A percentile compares a stretch with the other conserved stretches of the same genome.
Conservation (phyloP, 2,113 vertebrate species). For the Phocoena phocoena region DNA sequence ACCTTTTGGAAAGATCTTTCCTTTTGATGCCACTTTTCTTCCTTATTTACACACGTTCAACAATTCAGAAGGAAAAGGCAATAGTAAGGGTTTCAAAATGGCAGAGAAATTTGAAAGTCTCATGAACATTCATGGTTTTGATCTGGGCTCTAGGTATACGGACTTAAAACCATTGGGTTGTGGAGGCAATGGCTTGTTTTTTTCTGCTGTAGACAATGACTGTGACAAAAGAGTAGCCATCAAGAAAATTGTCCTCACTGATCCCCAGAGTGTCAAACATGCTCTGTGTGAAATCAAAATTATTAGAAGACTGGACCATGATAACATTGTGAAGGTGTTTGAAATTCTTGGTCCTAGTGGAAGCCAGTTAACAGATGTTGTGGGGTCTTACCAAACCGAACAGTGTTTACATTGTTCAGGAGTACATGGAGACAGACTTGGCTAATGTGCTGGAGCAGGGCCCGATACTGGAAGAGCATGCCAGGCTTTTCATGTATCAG, state of each 20-base stretch:
- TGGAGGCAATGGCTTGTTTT: slow-evolving; percentile 97
- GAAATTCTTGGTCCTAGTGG: slow-evolving; percentile 97
- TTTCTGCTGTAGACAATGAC: slow-evolving; percentile 98
- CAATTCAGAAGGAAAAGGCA: slow-evolving; percentile 83
- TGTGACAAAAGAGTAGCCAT: slow-evolving; percentile 98
- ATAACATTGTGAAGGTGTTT: slow-evolving; percentile 99
- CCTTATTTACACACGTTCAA: slow-evolving; percentile 84
- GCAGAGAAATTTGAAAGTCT: slow-evolving; percentile 99
- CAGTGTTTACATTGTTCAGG: slow-evolving; percentile 99
- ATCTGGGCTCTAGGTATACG: slow-evolving; percentile 98
- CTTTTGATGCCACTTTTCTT: slow-evolving; percentile 85
- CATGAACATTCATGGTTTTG: slow-evolving; percentile 99
- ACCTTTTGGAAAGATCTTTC: slow-evolving; percentile 85
- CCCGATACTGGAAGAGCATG: slow-evolving; percentile 95
- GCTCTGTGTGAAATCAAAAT: slow-evolving; percentile 99
- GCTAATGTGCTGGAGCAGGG: slow-evolving; percentile 96
- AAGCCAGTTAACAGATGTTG: slow-evolving; percentile 93
- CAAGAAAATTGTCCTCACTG: slow-evolving; percentile 98
- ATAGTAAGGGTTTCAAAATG: slow-evolving; percentile 86
- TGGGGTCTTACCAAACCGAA: slow-evolving; percentile 95
- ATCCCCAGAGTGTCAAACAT: slow-evolving; percentile 98
- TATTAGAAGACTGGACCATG: slow-evolving; percentile 97
- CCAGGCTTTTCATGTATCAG: slow-evolving; percentile 99
- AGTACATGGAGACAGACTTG: slow-evolving; percentile 99
- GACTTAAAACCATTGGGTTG: slow-evolving; percentile 99